phyloP scores from a whole-genome alignment of 2,113 vertebrate genomes.

The Dromas ardeola region DNA sequence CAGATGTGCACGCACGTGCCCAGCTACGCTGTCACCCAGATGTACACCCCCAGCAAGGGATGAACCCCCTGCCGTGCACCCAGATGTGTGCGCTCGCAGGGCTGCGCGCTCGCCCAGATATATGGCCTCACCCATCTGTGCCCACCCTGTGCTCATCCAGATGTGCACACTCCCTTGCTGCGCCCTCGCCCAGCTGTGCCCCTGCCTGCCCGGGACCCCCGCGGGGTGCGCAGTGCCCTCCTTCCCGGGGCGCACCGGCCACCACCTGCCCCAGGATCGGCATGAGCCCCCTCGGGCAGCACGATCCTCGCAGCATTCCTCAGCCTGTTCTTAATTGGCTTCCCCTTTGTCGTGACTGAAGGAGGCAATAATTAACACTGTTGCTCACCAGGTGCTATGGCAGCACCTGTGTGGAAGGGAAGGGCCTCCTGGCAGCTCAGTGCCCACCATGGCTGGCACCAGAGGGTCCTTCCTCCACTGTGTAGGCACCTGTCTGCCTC shows the following conservation, averaged over 20 bases:
- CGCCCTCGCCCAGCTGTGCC: neutral
- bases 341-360: neutral
- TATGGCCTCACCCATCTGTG: neutral
- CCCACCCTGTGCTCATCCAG: neutral
- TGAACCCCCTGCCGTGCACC: neutral
- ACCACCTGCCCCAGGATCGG: neutral
- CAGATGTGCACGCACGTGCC: neutral
- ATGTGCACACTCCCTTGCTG: neutral
- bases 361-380: neutral
- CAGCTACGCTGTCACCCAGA: neutral
- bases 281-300: neutral
- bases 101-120: neutral
- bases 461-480: neutral
- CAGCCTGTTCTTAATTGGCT: neutral
- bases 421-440: neutral
- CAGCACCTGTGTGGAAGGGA: neutral
- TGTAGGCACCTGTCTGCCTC: neutral
- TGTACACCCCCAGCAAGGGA: neutral
- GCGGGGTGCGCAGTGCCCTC: neutral
- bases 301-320: neutral
- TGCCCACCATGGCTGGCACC: neutral
- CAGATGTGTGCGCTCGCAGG: fast-evolving
- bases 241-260: neutral
- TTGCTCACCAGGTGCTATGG: neutral
- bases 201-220: neutral